These are phyloP conservation scores for Hypercompe scribonia DNA, from an alignment of 2,888 invertebrate species.

Conservation along the genomic window DNA sequence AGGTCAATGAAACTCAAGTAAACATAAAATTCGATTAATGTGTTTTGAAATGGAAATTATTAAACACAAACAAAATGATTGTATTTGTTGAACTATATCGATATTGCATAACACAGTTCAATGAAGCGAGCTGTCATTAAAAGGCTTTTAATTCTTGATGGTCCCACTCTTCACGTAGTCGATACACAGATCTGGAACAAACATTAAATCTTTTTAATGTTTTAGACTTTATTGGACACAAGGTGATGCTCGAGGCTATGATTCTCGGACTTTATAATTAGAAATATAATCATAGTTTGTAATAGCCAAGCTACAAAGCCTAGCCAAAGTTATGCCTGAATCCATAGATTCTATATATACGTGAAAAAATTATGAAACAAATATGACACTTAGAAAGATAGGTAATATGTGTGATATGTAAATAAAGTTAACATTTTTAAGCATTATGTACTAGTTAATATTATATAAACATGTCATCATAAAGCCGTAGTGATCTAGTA, in stretches of 20 bases:
- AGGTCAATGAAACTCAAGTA: background rate
- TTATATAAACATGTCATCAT: too few species aligned
- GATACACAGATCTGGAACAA: conserved; percentile 76
- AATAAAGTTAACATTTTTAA: too few species aligned
- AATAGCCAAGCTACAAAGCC: too few species aligned
- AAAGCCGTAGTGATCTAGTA: too few species aligned
- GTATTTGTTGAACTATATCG: background rate
- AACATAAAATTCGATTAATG: background rate
- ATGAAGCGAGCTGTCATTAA: conserved; percentile 78
- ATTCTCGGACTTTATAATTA: background rate
- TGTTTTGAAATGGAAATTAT: background rate
- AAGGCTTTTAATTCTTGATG: conserved; percentile 86
- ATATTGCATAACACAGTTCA: conserved; percentile 58
- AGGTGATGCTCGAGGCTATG: background rate
- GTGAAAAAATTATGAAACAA: too few species aligned
- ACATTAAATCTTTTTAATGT: conserved; percentile 58
- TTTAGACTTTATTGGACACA: conserved; percentile 27
- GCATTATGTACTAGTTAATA: too few species aligned
- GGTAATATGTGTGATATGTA: too few species aligned
- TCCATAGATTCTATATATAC: background rate
- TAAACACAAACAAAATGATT: background rate
- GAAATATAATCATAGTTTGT: background rate
- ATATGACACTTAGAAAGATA: too few species aligned
- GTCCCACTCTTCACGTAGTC: conserved; percentile 67
- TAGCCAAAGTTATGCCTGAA: background rate